Evolutionary conservation across 2,113 vertebrate species (phyloP), one percentile per base, ranked within the genome.

Genomic region (Monopterus albus): DNA sequence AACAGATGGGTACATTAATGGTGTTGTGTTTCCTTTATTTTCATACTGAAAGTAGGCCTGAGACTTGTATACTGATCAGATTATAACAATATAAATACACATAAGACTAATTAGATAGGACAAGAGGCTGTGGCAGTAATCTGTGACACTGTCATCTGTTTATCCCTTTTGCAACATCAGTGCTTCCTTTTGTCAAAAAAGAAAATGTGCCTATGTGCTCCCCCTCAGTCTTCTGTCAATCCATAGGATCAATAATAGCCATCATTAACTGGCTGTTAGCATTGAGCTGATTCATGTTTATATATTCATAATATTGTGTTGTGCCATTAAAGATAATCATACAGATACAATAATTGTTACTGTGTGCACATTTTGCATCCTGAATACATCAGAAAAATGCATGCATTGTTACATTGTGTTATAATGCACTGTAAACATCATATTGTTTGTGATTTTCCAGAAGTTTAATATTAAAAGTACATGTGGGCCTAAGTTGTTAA

Each of bases 51-150:
- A 42, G 15, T 17, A 45, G 50, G 65, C 65, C 25, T 49, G 31
- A 75, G 40, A 66, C 46, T 69, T 87, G 72, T 84, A 56, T 76
- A 75, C 66, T 64, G 61, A 57, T 69, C 69, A 72, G 38, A 78
- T 77, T 61, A 64, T 60, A 82, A 69, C 81, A 33, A 52, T 63
- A 59, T 87, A 81, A 88, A 83, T 76, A 58, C 33, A 46, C 50
- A 50, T 81, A 85, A 83, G 49, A 73, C 78, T 87, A 82, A 89
- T 90, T 84, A 68, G 73, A 82, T 47, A 60, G 78, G 56, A 82
- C 59, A 82, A 81, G 55, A 79, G 72, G 43, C 60, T 57, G 52
- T 46, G 42, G 12, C 38, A 21, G 73, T 75, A 71, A 78, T 51
- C 26, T 55, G 45, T 26, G 49, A 57, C 51, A 49, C 60, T 49